Percentiles rank a stretch among this genome's conserved stretches.
Conservation (phyloP, 30 jellyfish, hydroid and myxozoan genomes). For the Morbakka virulenta region DNA sequence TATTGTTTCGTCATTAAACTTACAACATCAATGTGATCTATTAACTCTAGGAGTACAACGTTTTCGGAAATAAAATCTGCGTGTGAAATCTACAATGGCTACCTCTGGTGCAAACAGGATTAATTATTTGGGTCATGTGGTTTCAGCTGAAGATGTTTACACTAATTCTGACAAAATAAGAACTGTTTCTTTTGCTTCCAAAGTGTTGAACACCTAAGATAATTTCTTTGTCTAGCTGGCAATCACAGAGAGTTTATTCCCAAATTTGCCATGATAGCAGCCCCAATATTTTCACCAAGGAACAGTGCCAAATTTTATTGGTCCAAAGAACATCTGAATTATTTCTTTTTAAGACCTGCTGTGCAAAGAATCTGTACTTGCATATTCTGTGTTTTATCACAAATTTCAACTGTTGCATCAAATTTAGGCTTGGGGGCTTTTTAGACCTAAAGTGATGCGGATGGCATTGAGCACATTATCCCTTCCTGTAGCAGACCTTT, state of each 20-base stretch:
- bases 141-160: constrained; percentile 30
- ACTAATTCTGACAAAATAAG: constrained; percentile 23
- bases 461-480: constrained; percentile 25
- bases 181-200: constrained; percentile 5
- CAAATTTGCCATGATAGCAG: constrained; percentile 37
- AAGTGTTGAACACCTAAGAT: constrained; percentile 15
- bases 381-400: constrained; percentile 29
- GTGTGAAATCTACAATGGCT: constrained; percentile 34
- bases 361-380: constrained; percentile 36
- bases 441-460: constrained; percentile 2
- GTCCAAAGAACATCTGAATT: too few species aligned
- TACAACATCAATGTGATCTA: constrained; percentile 29
- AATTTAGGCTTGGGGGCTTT: constrained; percentile 52
- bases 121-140: constrained; percentile 39
- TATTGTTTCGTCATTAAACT: constrained; percentile 16
- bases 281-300: constrained; percentile 37
- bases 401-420: constrained; percentile 50
- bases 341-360: background rate
- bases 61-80: constrained; percentile 9
- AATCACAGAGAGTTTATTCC: constrained; percentile 35
- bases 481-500: constrained; percentile 41
- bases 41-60: constrained; percentile 10
- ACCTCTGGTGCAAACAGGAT: constrained; percentile 24
- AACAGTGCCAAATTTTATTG: constrained; percentile 5
- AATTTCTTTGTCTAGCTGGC: constrained; percentile 52